Percentiles rank a stretch among this genome's conserved stretches.
Evolutionary conservation across 2,888 invertebrate genomes (phyloP).

Genomic region (Dysmachus trigonus): DNA sequence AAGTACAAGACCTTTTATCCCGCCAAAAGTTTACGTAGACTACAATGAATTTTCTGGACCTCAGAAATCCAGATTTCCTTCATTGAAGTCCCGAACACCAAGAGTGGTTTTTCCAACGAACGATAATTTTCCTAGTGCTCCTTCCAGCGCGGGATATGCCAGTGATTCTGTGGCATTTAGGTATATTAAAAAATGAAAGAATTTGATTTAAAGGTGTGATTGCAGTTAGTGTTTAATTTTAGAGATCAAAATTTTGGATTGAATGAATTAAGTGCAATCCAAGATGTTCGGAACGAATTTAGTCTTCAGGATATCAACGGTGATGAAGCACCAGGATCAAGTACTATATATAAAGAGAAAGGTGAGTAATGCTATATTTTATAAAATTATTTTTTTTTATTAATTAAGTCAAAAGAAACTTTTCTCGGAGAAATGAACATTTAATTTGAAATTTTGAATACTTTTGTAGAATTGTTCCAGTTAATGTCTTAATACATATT

Average conservation of each 20-base stretch:
- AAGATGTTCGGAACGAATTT: constrained; percentile 68
- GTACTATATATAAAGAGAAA: constrained; percentile 69
- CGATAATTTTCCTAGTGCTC: constrained; percentile 60
- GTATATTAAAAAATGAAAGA: constrained; percentile 53
- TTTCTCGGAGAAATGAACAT: neutral
- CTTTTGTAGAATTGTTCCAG: too few relatives aligned
- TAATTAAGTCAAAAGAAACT: neutral
- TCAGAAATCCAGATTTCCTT: constrained; percentile 61
- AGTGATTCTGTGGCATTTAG: constrained; percentile 64
- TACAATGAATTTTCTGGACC: constrained; percentile 58
- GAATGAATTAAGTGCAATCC: constrained; percentile 68
- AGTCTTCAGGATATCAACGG: constrained; percentile 71
- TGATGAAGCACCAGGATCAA: constrained; percentile 64
- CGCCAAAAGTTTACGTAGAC: constrained; percentile 62
- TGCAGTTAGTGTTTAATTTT: constrained; percentile 58
- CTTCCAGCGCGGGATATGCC: constrained; percentile 59
- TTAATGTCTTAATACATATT: too few relatives aligned
- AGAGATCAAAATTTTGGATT: constrained; percentile 71
- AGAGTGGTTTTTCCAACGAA: constrained; percentile 63
- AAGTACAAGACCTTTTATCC: constrained; percentile 57
- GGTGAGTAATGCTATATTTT: constrained; percentile 66
- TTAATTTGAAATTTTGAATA: too few relatives aligned
- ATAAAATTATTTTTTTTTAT: neutral
- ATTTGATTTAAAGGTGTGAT: neutral
- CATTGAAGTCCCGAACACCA: constrained; percentile 63